Evolutionary conservation across 2,797 vertebrate genomes (phyloP).

Genomic region (Carapus acus): DNA sequence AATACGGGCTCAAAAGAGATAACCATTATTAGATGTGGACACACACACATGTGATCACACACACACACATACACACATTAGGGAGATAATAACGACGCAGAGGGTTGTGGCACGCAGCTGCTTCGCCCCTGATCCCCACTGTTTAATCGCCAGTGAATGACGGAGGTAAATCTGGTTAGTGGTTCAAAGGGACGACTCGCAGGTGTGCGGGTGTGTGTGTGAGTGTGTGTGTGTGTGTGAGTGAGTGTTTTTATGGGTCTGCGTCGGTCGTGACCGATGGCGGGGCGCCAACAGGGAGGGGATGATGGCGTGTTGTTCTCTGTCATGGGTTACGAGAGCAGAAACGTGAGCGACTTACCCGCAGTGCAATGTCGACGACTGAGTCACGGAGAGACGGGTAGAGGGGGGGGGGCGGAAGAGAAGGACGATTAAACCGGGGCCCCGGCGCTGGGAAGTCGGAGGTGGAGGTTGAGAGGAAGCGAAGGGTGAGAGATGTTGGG

Average conservation of each 20-base stretch:
- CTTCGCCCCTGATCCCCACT: constrained; percentile 39
- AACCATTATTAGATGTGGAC: constrained; percentile 1
- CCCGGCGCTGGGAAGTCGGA: constrained; percentile 3
- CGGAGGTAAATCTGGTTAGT: constrained; percentile 23
- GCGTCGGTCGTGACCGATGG: background rate
- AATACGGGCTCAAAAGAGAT: constrained; percentile 33
- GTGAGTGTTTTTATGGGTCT: background rate
- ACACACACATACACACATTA: constrained; percentile 12
- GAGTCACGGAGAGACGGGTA: constrained; percentile 14
- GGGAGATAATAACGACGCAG: constrained; percentile 36
- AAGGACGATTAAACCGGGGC: constrained; percentile 11
- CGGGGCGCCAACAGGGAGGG: background rate
- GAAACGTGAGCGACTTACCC: constrained; percentile 32
- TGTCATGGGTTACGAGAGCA: constrained; percentile 21
- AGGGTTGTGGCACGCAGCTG: constrained; percentile 52
- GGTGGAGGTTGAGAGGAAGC: constrained; percentile 2
- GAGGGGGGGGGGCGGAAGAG: constrained; percentile 4
- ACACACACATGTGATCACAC: background rate
- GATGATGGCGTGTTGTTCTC: constrained; percentile 8
- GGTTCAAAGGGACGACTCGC: constrained; percentile 12
- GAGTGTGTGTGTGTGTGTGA: constrained; percentile 13
- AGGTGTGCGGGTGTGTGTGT: constrained; percentile 12
- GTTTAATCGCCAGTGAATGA: constrained; percentile 46
- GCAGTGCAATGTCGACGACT: constrained; percentile 26
- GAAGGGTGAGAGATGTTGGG: background rate